Percentiles rank a stretch among this genome's conserved stretches.
Conservation (phyloP, 2,797 vertebrate species). For the Paratrypauchen microcephalus region DNA sequence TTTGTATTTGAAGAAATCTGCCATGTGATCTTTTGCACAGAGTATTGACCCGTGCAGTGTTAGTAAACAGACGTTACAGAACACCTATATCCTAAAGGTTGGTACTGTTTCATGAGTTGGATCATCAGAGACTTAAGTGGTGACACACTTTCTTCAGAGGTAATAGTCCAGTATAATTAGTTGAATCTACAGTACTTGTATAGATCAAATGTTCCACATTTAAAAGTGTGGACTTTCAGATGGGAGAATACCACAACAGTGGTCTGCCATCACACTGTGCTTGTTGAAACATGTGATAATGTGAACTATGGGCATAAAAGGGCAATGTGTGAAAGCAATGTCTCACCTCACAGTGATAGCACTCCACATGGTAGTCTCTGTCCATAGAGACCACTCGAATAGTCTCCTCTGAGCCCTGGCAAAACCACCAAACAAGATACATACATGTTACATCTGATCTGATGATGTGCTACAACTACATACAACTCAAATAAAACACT, state of each 20-base stretch:
- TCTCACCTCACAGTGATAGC: slow-evolving; percentile 97
- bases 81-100: too few relatives aligned
- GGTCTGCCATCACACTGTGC: background rate
- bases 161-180: slow-evolving; percentile 34
- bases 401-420: slow-evolving; percentile 94
- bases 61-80: too few relatives aligned
- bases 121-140: slow-evolving; percentile 7
- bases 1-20: too few relatives aligned
- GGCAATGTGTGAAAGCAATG: background rate
- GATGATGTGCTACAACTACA: background rate
- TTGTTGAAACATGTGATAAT: background rate
- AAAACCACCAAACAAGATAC: slow-evolving; percentile 37
- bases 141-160: slow-evolving; percentile 43
- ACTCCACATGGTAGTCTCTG: slow-evolving; percentile 97
- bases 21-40: too few relatives aligned
- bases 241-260: background rate
- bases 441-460: slow-evolving; percentile 14
- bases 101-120: too few relatives aligned
- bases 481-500: background rate
- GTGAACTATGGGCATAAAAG: background rate
- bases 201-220: background rate
- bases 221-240: background rate
- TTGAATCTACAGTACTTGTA: slow-evolving; percentile 20
- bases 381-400: slow-evolving; percentile 99
- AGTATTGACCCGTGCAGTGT: too few relatives aligned